phyloP scores from a whole-genome alignment of 2,888 invertebrate genomes.

The Apamea crenata region DNA sequence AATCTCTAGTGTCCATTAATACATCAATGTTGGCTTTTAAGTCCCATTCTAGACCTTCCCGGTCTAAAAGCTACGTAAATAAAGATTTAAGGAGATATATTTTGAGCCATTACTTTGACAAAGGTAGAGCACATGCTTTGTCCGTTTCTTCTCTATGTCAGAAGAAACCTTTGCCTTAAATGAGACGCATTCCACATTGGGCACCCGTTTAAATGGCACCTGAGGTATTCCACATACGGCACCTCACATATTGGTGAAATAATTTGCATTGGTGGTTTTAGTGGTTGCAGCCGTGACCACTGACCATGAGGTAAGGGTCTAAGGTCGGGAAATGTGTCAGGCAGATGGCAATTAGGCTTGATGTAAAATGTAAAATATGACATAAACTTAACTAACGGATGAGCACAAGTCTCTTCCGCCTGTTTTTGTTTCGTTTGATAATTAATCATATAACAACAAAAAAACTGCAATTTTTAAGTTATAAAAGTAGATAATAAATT shows the following conservation, averaged over 20 bases:
- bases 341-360: too few species aligned
- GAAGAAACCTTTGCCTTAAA: background rate
- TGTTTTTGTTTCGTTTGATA: background rate
- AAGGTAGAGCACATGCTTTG: conserved; percentile 41
- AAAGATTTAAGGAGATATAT: conserved; percentile 53
- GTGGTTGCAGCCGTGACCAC: too few species aligned
- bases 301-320: too few species aligned
- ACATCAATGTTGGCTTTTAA: conserved; percentile 33
- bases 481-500: conserved; percentile 10
- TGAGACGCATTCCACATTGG: background rate
- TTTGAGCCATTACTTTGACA: conserved; percentile 50
- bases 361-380: background rate
- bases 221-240: too few species aligned
- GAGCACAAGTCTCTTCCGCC: background rate
- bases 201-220: too few species aligned
- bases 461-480: too few species aligned
- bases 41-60: conserved; percentile 3
- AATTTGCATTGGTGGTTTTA: too few species aligned
- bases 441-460: background rate
- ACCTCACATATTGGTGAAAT: too few species aligned
- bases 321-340: background rate
- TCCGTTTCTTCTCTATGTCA: background rate
- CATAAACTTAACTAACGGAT: background rate
- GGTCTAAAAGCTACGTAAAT: conserved; percentile 46
- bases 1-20: conserved; percentile 24